A percentile compares a stretch with the other conserved stretches of the same genome.
phyloP scores from a whole-genome alignment of 30 jellyfish, hydroid and myxozoan species.

The Aurelia coerulea region DNA sequence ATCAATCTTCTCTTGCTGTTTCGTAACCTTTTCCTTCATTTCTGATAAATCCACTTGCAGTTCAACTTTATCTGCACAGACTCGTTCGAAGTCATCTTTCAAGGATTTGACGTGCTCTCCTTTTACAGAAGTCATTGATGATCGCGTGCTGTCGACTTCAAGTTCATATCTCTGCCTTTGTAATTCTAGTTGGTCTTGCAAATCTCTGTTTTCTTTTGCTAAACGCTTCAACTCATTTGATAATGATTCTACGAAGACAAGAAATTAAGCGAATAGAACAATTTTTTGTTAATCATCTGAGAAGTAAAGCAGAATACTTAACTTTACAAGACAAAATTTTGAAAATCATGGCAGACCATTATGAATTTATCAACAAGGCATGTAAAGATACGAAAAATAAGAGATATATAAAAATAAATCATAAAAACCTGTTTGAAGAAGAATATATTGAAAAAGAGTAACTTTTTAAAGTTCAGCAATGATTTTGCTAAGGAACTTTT shows the following conservation, averaged over 20 bases:
- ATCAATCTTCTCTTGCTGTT: slow-evolving; percentile 41
- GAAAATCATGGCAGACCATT: too few relatives aligned
- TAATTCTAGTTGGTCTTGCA: slow-evolving; percentile 66
- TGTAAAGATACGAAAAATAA: too few relatives aligned
- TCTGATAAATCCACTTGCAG: slow-evolving; percentile 66
- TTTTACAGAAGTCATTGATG: slow-evolving; percentile 58
- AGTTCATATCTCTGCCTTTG: slow-evolving; percentile 77
- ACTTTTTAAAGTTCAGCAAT: too few relatives aligned
- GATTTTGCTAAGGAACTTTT: too few relatives aligned
- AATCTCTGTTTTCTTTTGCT: slow-evolving; percentile 48
- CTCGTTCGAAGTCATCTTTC: slow-evolving; percentile 68
- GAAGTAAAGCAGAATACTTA: too few relatives aligned
- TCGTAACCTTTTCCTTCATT: slow-evolving; percentile 25
- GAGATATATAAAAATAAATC: too few relatives aligned
- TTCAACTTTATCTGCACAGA: slow-evolving; percentile 66
- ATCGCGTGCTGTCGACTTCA: slow-evolving; percentile 69
- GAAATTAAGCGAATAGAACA: background rate
- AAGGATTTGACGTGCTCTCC: slow-evolving; percentile 81
- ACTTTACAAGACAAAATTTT: too few relatives aligned
- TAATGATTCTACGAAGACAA: slow-evolving; percentile 12
- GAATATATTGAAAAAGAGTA: too few relatives aligned
- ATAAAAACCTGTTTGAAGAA: too few relatives aligned
- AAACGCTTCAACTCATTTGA: slow-evolving; percentile 53
- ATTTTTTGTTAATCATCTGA: background rate
- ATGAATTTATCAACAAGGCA: too few relatives aligned